phyloP scores from a whole-genome alignment of 2,888 invertebrate species.

The Lasioglossum vierecki region DNA sequence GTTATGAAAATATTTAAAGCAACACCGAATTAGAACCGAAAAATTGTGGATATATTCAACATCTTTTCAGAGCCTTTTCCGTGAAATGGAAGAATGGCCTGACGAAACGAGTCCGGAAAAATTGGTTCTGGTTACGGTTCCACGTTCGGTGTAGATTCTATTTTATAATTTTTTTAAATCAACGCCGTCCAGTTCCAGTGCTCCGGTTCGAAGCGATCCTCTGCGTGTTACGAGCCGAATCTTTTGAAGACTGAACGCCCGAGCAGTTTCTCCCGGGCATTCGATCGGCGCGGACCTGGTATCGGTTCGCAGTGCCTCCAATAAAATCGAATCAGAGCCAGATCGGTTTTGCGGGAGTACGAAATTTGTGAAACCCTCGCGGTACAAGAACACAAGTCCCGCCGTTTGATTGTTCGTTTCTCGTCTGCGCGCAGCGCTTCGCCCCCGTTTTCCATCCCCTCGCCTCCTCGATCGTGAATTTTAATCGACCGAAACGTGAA shows the following conservation, averaged over 20 bases:
- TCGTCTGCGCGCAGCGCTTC: background rate
- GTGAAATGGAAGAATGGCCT: too few relatives aligned
- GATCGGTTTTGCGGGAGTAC: conserved; percentile 8
- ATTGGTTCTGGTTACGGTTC: background rate
- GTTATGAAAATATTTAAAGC: background rate
- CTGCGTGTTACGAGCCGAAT: conserved; percentile 31
- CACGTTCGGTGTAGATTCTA: background rate
- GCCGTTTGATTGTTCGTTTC: conserved; percentile 37
- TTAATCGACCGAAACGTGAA: conserved; percentile 23
- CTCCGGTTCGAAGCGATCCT: conserved; percentile 50
- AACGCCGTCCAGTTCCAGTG: background rate
- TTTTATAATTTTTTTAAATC: background rate
- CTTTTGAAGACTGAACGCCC: conserved; percentile 51
- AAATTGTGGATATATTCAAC: background rate
- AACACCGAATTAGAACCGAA: background rate
- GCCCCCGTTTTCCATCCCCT: background rate
- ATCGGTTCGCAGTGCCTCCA: background rate
- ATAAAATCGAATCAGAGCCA: conserved; percentile 2
- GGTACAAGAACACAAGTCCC: conserved; percentile 10
- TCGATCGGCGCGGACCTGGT: background rate
- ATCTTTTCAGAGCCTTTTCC: background rate
- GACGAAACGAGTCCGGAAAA: too few relatives aligned
- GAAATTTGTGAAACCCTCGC: conserved; percentile 45
- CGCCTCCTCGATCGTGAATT: conserved; percentile 25
- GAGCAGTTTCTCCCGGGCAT: conserved; percentile 25